Conservation (phyloP, 2,113 vertebrate genomes). For the Dipodomys merriami region DNA sequence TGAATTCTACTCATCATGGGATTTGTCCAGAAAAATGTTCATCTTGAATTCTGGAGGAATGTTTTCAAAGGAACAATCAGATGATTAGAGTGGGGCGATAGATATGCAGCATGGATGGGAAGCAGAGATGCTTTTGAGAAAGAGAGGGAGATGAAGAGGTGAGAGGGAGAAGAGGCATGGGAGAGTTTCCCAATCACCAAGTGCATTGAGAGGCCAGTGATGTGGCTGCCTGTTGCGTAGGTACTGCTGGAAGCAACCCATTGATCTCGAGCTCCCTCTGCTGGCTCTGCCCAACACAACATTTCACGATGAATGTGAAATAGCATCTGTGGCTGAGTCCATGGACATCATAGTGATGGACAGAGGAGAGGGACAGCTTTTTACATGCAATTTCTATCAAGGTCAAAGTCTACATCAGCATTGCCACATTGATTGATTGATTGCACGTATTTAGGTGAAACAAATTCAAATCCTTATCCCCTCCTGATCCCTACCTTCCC, state of each 20-base stretch:
- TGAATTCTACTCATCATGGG: not conserved
- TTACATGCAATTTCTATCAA: not conserved
- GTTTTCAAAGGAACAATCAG: not conserved
- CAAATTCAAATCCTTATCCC: not conserved
- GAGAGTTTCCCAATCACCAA: not conserved
- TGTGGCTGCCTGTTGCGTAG: not conserved
- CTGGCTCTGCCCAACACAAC: not conserved
- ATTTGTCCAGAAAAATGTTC: not conserved
- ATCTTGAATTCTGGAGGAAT: not conserved
- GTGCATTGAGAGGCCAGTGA: not conserved
- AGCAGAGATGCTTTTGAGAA: not conserved
- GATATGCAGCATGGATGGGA: too few relatives aligned
- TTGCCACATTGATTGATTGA: not conserved
- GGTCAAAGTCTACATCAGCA: not conserved
- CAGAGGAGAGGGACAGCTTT: not conserved
- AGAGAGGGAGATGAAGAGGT: not conserved
- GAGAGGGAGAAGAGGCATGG: rapidly evolving
- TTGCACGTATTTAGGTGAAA: not conserved
- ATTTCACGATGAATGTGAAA: rapidly evolving
- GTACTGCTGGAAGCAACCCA: not conserved
- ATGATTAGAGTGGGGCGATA: not conserved
- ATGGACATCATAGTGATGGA: not conserved
- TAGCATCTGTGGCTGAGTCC: rapidly evolving
- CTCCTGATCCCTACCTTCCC: rapidly evolving
- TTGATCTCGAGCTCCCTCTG: slow-evolving; percentile 64